Evolutionary conservation across 2,113 vertebrate genomes (phyloP).

Genomic region (Carettochelys insculpta): DNA sequence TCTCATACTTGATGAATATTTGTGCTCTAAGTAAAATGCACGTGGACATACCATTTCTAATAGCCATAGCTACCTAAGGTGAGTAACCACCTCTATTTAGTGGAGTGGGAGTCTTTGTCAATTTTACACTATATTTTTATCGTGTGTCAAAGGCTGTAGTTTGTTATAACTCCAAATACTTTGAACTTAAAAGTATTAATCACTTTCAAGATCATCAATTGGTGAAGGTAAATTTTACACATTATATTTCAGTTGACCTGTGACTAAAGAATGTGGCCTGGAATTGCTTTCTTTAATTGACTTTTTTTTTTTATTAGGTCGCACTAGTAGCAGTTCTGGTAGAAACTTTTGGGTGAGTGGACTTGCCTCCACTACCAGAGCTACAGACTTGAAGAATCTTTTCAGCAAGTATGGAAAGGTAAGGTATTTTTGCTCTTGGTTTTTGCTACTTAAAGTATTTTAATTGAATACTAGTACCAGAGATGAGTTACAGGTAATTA

Average conservation of each 20-base stretch:
- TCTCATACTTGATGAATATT: not conserved
- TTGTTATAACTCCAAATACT: not conserved
- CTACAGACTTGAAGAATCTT: constrained; percentile 95
- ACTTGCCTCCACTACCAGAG: constrained; percentile 95
- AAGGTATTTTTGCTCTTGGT: not conserved
- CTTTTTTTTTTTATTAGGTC: constrained; percentile 69
- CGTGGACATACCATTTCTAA: not conserved
- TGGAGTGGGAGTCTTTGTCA: not conserved
- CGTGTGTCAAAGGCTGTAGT: not conserved
- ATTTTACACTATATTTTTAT: accelerated
- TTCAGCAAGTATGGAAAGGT: constrained; percentile 99
- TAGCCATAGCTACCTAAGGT: not conserved
- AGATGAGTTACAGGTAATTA: not conserved
- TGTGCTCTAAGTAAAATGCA: not conserved
- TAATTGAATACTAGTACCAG: not conserved
- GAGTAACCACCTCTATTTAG: not conserved
- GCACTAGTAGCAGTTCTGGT: constrained; percentile 74
- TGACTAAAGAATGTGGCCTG: not conserved
- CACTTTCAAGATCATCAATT: not conserved
- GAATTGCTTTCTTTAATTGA: not conserved
- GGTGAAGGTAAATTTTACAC: not conserved
- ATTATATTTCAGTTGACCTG: not conserved
- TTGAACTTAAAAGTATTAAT: not conserved
- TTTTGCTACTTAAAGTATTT: not conserved
- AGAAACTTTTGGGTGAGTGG: constrained; percentile 99